phyloP scores from a whole-genome alignment of 2,113 vertebrate species.

The Phrynosoma platyrhinos region DNA sequence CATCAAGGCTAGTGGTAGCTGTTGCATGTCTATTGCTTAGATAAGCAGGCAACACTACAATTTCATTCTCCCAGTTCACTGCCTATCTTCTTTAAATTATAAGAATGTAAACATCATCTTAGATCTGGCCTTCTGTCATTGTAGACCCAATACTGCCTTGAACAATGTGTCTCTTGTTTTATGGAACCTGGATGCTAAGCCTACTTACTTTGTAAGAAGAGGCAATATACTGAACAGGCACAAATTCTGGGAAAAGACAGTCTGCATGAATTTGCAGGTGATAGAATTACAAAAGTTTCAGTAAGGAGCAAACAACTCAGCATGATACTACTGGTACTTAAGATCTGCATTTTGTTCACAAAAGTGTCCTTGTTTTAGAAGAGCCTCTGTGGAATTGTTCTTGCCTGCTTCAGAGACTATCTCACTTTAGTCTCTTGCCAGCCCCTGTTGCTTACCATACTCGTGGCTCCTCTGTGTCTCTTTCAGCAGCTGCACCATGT shows the following conservation, averaged over 20 bases:
- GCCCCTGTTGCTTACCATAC: not conserved
- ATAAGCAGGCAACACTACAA: not conserved
- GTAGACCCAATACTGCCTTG: not conserved
- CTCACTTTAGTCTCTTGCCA: slow-evolving; percentile 10
- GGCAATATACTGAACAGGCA: not conserved
- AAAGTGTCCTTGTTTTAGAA: slow-evolving; percentile 21
- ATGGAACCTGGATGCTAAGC: not conserved
- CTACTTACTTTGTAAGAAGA: not conserved
- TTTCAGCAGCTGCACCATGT: slow-evolving; percentile 14
- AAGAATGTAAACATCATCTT: not conserved
- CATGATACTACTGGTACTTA: not conserved
- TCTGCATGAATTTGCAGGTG: slow-evolving; percentile 27
- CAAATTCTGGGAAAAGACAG: not conserved
- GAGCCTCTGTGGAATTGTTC: slow-evolving; percentile 22
- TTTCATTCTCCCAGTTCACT: not conserved
- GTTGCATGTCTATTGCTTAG: not conserved
- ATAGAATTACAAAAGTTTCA: slow-evolving; percentile 30
- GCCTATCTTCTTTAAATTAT: not conserved
- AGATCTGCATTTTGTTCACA: not conserved
- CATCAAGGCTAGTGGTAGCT: not conserved
- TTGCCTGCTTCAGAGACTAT: slow-evolving; percentile 7
- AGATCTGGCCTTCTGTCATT: not conserved
- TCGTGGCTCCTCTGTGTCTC: slow-evolving; percentile 14
- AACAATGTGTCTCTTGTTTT: not conserved
- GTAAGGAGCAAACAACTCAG: slow-evolving; percentile 3